Conservation (phyloP, 1,140 invertebrate species). For the Cydia pomonella region DNA sequence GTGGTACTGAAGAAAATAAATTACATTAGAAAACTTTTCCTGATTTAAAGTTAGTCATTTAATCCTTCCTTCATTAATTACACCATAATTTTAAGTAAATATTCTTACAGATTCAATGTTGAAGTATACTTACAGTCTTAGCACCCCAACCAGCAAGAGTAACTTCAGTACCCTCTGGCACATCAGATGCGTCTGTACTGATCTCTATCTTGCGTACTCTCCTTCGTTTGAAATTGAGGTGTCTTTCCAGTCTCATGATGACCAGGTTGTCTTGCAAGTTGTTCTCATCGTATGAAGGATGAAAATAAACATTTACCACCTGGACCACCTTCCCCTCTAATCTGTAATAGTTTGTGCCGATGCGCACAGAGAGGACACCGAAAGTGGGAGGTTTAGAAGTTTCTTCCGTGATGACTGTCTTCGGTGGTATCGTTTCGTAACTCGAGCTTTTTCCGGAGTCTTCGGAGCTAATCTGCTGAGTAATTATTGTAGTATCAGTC, state of each 20-base stretch:
- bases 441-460: background rate
- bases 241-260: background rate
- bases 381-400: background rate
- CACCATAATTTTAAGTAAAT: too few relatives aligned
- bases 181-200: background rate
- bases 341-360: background rate
- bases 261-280: background rate
- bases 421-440: background rate
- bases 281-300: background rate
- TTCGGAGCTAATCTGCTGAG: background rate
- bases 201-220: background rate
- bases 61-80: too few relatives aligned
- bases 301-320: background rate
- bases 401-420: background rate
- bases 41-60: too few relatives aligned
- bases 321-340: background rate
- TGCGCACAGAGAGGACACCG: background rate
- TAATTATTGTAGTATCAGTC: background rate
- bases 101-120: too few relatives aligned
- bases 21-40: background rate
- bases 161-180: background rate
- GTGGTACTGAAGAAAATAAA: background rate
- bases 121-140: background rate
- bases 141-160: background rate
- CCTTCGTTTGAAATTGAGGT: background rate